Percentiles rank a stretch among this genome's conserved stretches.
phyloP scores from a whole-genome alignment of 2,113 vertebrate species.

The Castor canadensis region DNA sequence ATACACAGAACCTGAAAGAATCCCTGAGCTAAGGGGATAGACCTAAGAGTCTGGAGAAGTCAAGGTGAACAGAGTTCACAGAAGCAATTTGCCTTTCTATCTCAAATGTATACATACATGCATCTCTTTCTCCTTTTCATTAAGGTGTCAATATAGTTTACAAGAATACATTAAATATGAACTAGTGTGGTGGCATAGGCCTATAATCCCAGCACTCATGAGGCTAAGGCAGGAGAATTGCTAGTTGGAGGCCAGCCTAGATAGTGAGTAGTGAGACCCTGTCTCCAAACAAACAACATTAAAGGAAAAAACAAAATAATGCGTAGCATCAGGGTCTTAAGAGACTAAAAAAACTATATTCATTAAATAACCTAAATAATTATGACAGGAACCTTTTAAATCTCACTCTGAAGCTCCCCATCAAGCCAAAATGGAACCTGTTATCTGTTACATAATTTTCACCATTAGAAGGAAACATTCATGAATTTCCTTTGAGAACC shows the following conservation, averaged over 20 bases:
- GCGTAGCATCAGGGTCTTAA: neutral
- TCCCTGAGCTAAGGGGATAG: neutral
- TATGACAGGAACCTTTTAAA: neutral
- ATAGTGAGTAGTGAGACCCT: neutral
- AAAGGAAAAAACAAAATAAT: slow-evolving; percentile 13
- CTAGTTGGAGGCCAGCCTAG: neutral
- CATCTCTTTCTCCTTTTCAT: neutral
- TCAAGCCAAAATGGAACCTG: neutral
- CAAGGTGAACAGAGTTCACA: neutral
- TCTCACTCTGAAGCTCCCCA: neutral
- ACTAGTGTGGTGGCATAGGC: neutral
- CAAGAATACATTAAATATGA: neutral
- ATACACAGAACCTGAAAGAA: neutral
- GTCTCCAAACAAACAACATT: neutral
- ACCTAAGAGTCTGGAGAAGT: neutral
- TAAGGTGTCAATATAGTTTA: neutral
- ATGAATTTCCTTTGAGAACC: neutral
- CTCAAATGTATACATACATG: neutral
- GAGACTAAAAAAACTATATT: neutral
- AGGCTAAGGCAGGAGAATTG: neutral
- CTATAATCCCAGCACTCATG: neutral
- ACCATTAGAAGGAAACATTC: neutral
- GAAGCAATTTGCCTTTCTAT: neutral
- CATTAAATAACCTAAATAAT: neutral
- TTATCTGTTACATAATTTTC: neutral